These are phyloP conservation scores for Rhaphigaster nebulosa DNA, from an alignment of 2,888 invertebrate genomes.

Conservation along the genomic window DNA sequence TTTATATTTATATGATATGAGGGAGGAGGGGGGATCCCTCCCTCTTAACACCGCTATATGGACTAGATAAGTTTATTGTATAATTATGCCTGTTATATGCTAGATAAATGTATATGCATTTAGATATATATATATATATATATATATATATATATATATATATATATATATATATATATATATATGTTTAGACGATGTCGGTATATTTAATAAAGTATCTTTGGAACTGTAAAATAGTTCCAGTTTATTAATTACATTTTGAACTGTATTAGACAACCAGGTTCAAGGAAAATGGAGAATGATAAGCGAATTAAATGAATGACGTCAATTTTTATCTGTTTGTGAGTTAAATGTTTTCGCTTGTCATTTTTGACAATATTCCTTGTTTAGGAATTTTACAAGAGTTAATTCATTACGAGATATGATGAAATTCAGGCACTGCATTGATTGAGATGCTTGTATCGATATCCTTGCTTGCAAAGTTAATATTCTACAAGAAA, in stretches of 20 bases:
- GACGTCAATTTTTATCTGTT: conserved; percentile 15
- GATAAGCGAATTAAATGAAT: conserved; percentile 10
- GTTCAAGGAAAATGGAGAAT: background rate
- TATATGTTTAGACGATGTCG: background rate
- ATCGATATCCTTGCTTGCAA: background rate
- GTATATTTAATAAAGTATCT: background rate
- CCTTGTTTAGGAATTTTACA: background rate
- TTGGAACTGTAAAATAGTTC: background rate
- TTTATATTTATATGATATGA: too few relatives aligned
- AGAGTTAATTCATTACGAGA: background rate
- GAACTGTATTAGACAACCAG: background rate
- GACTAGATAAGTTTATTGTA: too few relatives aligned
- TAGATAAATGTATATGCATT: too few relatives aligned
- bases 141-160: too few relatives aligned
- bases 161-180: too few relatives aligned
- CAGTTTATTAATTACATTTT: background rate
- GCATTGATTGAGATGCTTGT: background rate
- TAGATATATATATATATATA: too few relatives aligned
- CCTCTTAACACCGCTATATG: too few relatives aligned
- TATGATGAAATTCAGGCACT: background rate
- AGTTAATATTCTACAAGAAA: background rate
- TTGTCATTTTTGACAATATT: conserved; percentile 18
- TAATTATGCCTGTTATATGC: too few relatives aligned
- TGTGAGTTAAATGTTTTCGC: background rate
- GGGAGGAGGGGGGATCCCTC: too few relatives aligned